These are phyloP conservation scores for Scomber japonicus DNA, from an alignment of 2,113 vertebrate genomes.

Conservation along the genomic window DNA sequence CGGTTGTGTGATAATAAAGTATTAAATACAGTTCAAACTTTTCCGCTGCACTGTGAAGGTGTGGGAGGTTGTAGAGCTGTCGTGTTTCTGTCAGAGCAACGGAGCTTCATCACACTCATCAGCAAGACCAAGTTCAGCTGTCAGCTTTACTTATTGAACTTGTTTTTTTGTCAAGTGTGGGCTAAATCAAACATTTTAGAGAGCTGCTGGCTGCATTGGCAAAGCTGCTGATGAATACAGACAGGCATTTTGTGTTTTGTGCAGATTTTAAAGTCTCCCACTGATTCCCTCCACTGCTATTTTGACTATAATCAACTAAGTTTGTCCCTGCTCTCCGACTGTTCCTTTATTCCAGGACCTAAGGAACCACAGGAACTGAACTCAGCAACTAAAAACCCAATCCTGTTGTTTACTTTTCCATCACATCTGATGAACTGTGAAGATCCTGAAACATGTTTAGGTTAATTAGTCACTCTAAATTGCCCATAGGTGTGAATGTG, in stretches of 20 bases:
- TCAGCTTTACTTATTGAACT: background rate
- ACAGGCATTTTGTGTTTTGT: too few species aligned
- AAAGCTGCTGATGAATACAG: background rate
- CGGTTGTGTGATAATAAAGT: slow-evolving; percentile 33
- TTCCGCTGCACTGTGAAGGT: background rate
- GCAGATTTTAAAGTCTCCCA: background rate
- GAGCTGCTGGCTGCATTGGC: background rate
- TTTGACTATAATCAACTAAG: background rate
- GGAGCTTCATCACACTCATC: slow-evolving; percentile 12
- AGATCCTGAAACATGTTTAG: too few species aligned
- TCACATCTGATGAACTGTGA: too few species aligned
- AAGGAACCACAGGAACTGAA: too few species aligned
- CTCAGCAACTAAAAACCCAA: too few species aligned
- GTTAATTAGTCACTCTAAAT: too few species aligned
- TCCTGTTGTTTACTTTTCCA: too few species aligned
- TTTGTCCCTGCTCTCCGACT: too few species aligned
- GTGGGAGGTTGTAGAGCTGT: slow-evolving; percentile 3
- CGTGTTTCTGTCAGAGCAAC: background rate
- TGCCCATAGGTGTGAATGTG: too few species aligned
- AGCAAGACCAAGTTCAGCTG: background rate
- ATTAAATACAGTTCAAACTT: slow-evolving; percentile 11
- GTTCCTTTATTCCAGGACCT: too few species aligned
- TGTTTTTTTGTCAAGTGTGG: background rate
- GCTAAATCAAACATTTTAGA: background rate
- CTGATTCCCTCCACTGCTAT: background rate